phyloP scores from a whole-genome alignment of 2,113 vertebrate species.

The Actenoides lindsayi region DNA sequence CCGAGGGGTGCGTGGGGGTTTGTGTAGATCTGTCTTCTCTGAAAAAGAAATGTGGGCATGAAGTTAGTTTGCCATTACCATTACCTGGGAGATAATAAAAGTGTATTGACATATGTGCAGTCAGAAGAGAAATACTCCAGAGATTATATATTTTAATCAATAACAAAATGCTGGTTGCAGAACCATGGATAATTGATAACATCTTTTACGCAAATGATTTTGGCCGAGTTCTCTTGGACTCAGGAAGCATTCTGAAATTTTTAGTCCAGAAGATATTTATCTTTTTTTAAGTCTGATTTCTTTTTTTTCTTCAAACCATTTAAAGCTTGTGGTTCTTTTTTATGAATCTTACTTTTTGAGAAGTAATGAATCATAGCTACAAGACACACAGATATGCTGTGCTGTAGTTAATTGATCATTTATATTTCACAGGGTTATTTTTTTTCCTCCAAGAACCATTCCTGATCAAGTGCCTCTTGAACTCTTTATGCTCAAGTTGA shows the following conservation, averaged over 20 bases:
- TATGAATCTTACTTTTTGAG: neutral
- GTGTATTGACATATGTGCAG: neutral
- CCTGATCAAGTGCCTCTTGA: neutral
- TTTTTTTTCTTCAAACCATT: neutral
- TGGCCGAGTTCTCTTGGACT: neutral
- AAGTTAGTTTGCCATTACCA: neutral
- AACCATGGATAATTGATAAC: neutral
- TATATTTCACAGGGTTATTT: neutral
- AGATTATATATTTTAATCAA: neutral
- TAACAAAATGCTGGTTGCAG: neutral
- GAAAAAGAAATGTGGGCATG: neutral
- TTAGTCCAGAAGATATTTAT: neutral
- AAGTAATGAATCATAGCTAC: neutral
- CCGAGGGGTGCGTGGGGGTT: rapidly evolving
- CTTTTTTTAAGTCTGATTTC: neutral
- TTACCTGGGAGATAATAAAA: neutral
- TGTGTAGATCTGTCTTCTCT: neutral
- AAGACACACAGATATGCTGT: neutral
- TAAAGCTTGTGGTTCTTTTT: neutral
- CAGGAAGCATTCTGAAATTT: neutral
- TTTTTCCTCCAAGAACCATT: neutral
- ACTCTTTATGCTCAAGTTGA: neutral
- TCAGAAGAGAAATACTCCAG: neutral
- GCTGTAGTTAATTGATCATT: neutral
- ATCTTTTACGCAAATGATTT: neutral